Base-by-base conservation (phyloP, 2,797 vertebrate genomes). In the Picus viridis region DNA sequence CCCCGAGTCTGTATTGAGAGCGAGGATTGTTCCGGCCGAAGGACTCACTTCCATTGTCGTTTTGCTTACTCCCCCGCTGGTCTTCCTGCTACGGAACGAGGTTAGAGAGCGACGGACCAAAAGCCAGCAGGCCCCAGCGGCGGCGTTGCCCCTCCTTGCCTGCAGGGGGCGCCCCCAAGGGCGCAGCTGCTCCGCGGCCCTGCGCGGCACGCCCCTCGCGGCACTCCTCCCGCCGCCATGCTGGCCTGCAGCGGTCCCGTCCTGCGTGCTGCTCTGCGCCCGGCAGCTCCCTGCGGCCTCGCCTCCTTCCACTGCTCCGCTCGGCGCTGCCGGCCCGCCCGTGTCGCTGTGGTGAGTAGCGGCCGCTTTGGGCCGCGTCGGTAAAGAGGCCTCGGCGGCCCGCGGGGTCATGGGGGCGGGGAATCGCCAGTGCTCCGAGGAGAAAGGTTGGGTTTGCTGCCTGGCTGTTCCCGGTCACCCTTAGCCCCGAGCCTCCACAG, bases 321-420 rank as follows among this genome's bases (percentile, higher is more conserved):
- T 30, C 62, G 27, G 62, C 89, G 87, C 15, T 77, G 14, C 54
- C 81, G 74, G 5, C 53, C 71, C 8, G 76, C 98, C 57, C 95
- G 79, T 29, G 98, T 98, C 12, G 98, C 97, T 3, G 92, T 98
- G 97, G 98, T 98, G 94, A 96, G 98, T 93, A 61, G 45, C 6
- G 51, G 22, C 22, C 41, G 41, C 30, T 61, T 45, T 29, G 16
- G 20, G 69, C 47, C 36, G 29, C 20, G 51, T 24, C 12, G 51
- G 51, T 16, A 26, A 29, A 29, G 12, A 19, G 49, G 29, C 22
- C 51, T 12, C 24, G 56, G 64, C 6, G 20, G 51, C 39, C 7
- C 23, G 22, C 47, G 24, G n/a, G 27, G 32, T 22, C 5, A 4
- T n/a, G 8, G 39, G 7, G 16, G 2, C 9, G 27, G 19, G 20